Evolutionary conservation across 2,797 vertebrate genomes (phyloP).

Genomic region (Gymnopithys bicolor): DNA sequence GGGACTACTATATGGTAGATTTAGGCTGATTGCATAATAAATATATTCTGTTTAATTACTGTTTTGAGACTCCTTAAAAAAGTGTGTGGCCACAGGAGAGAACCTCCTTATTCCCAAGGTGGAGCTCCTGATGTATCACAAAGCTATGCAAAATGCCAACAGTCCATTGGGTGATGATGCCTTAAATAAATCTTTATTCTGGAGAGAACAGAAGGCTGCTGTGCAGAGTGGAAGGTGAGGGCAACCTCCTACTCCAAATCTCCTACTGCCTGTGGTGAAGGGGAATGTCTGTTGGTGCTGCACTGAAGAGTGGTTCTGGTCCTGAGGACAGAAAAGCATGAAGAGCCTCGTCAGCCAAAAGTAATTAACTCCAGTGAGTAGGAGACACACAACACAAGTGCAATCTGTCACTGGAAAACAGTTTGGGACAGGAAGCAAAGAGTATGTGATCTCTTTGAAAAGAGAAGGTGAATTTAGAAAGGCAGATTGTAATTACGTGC

Average conservation of each 20-base stretch:
- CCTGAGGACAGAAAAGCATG: not conserved
- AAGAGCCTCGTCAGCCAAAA: not conserved
- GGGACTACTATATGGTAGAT: not conserved
- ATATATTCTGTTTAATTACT: not conserved
- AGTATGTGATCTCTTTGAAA: not conserved
- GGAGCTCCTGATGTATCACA: not conserved
- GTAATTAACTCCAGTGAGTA: conserved; percentile 22
- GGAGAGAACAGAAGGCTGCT: not conserved
- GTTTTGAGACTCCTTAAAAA: not conserved
- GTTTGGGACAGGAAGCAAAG: not conserved
- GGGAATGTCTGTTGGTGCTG: not conserved
- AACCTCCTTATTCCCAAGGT: not conserved
- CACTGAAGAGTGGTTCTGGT: not conserved
- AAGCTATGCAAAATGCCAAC: not conserved
- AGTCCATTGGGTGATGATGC: not conserved
- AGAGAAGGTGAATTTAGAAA: not conserved
- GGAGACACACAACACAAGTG: not conserved
- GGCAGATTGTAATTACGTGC: not conserved
- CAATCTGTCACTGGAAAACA: conserved; percentile 19
- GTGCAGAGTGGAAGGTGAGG: not conserved
- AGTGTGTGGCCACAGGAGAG: not conserved
- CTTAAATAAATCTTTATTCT: not conserved
- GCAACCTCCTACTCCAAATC: not conserved
- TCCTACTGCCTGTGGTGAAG: not conserved
- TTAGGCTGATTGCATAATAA: not conserved